phyloP scores from a whole-genome alignment of 2,797 vertebrate species.

The Emys orbicularis region DNA sequence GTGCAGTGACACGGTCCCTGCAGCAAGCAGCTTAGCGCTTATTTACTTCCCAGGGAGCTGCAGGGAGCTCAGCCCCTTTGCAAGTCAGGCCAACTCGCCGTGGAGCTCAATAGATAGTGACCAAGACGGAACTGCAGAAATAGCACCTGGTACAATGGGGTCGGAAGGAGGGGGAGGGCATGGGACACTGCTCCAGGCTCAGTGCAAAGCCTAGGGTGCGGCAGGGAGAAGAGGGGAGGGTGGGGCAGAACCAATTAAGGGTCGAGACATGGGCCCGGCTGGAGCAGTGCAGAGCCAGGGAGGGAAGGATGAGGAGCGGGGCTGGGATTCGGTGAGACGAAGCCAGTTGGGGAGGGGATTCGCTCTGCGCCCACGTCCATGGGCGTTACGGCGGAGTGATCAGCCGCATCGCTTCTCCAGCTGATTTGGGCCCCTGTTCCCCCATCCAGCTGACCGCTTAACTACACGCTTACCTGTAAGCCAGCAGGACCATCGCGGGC shows the following conservation, averaged over 20 bases:
- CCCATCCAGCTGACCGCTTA: too few relatives aligned
- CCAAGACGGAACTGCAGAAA: background rate
- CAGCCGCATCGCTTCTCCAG: background rate
- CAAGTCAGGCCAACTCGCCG: background rate
- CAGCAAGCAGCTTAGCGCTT: background rate
- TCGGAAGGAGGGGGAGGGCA: background rate
- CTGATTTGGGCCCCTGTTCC: too few relatives aligned
- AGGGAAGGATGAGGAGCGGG: too few relatives aligned
- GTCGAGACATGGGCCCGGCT: background rate
- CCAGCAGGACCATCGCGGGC: background rate
- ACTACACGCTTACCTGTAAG: background rate
- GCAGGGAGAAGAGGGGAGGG: background rate
- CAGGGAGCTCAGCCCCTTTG: background rate
- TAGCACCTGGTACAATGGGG: background rate
- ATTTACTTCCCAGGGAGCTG: rapidly evolving
- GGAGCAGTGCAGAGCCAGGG: too few relatives aligned
- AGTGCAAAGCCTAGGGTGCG: background rate
- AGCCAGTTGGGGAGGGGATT: background rate
- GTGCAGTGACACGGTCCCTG: background rate
- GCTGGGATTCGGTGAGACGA: too few relatives aligned
- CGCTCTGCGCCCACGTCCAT: background rate
- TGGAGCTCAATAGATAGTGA: too few relatives aligned
- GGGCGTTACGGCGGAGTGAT: background rate
- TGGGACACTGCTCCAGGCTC: background rate
- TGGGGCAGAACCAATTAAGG: background rate